Evolutionary conservation across 2,888 invertebrate genomes (phyloP).

Genomic region (Lycia hirtaria): DNA sequence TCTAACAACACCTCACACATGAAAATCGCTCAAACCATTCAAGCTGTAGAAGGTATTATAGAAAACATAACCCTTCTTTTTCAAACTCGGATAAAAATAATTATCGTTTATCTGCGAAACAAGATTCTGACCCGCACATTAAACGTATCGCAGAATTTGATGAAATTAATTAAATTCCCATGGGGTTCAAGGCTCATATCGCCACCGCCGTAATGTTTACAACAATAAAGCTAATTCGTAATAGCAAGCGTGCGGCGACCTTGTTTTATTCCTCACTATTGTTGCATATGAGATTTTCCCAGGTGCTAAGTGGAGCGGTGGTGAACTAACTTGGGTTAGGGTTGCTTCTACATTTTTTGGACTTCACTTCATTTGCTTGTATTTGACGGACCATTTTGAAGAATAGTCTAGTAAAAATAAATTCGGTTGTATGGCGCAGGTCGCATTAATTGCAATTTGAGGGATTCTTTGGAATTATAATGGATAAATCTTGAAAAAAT

Average conservation of each 20-base stretch:
- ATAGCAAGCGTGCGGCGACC: constrained; percentile 55
- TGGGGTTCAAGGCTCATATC: constrained; percentile 22
- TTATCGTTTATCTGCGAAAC: background rate
- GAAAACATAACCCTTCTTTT: no score
- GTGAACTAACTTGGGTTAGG: constrained; percentile 23
- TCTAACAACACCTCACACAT: no score
- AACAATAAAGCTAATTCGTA: constrained; percentile 40
- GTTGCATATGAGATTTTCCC: constrained; percentile 67
- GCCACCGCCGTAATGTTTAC: constrained; percentile 25
- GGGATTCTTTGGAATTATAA: no score
- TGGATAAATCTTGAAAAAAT: no score
- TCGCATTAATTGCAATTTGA: no score
- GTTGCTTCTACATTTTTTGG: background rate
- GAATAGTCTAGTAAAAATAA: no score
- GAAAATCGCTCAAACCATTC: no score
- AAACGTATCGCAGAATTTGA: background rate
- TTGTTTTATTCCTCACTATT: constrained; percentile 55
- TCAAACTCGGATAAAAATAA: background rate
- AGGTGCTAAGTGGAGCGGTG: constrained; percentile 65
- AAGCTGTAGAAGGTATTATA: no score
- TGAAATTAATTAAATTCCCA: constrained; percentile 1
- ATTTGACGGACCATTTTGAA: no score
- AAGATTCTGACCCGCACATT: background rate
- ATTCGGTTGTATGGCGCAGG: no score
- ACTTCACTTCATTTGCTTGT: background rate